Base-by-base conservation (phyloP, 64 coral and sea anemone genomes). In the Hydrozoanthus tunicans region DNA sequence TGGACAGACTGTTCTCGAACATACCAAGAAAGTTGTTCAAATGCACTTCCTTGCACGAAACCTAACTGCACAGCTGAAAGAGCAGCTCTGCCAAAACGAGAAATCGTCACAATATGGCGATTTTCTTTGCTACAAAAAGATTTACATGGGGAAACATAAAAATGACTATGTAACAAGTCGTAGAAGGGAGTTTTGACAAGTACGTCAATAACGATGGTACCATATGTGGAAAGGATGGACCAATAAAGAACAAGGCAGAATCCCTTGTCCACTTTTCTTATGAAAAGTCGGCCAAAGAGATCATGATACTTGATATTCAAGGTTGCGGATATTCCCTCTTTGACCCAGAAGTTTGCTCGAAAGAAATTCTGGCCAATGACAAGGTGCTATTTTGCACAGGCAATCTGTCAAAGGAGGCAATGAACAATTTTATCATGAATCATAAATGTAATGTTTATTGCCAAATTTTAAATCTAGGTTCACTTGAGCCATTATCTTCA, bases 241-340 rank as follows among this genome's bases (percentile, higher is more conserved):
- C 69, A 72, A 72, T 72, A 72, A 72, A 72, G 69, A 72, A 72
- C 0, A 72, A 72, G 69, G 69, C 69, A 25, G 25, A 72, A 72
- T 72, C 25, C 69, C 69, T 72, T 72, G 69, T 72, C 69, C 69
- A 72, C 25, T 72, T 43, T 72, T 72, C 69, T 72, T 72, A 72
- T 72, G 69, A 72, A 72, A 72, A 72, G 23, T 72, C 69, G 23
- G 23, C 69, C 69, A 72, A 72, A 72, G 69, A 72, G 69, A 72
- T 72, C 69, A 72, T 72, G 69, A 72, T 72, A 72, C 69, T 51
- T 72, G 69, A 72, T 72, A 72, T 72, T 72, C 24, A 72, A 72
- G 69, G 20, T 72, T 72, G 69, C 3, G 69, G 69, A 72, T 72
- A 72, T 32, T 72, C 24, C 69, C 69, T 72, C 24, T 72, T 72